Conservation (phyloP, 2,888 invertebrate species). For the Pachliopta kotzebuea region DNA sequence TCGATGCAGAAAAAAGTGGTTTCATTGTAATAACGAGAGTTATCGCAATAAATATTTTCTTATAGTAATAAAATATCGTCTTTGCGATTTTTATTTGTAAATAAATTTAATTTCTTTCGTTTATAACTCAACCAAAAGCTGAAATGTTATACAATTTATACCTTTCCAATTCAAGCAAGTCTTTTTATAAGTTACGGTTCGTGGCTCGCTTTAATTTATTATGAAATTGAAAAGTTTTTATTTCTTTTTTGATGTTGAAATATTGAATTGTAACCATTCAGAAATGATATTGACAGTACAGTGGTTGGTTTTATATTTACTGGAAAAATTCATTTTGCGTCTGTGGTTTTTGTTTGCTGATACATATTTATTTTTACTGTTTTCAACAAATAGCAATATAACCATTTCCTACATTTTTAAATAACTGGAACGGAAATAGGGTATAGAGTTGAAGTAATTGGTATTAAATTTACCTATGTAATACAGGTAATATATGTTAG, state of each 20-base stretch:
- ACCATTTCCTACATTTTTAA: constrained; percentile 4
- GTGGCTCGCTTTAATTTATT: neutral
- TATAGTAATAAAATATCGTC: no score
- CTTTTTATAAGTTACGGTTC: neutral
- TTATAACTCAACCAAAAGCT: no score
- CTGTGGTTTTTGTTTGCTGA: constrained; percentile 15
- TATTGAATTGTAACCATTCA: constrained; percentile 2
- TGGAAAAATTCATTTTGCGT: constrained; percentile 12
- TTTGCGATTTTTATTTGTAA: no score
- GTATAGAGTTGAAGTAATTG: neutral
- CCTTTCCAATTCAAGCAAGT: neutral
- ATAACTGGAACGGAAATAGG: no score
- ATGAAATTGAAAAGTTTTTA: neutral
- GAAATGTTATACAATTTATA: neutral
- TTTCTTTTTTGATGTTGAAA: neutral
- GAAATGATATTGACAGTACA: constrained; percentile 9
- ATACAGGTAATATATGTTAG: no score
- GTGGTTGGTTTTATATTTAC: constrained; percentile 22
- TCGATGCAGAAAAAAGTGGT: neutral
- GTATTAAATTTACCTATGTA: neutral
- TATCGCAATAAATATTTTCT: neutral
- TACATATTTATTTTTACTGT: constrained; percentile 13
- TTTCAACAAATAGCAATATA: constrained; percentile 1
- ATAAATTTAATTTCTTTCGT: no score
- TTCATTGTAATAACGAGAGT: neutral